Percentiles rank a stretch among this genome's conserved stretches.
Conservation (phyloP, 2,113 vertebrate genomes). For the Gobius niger region DNA sequence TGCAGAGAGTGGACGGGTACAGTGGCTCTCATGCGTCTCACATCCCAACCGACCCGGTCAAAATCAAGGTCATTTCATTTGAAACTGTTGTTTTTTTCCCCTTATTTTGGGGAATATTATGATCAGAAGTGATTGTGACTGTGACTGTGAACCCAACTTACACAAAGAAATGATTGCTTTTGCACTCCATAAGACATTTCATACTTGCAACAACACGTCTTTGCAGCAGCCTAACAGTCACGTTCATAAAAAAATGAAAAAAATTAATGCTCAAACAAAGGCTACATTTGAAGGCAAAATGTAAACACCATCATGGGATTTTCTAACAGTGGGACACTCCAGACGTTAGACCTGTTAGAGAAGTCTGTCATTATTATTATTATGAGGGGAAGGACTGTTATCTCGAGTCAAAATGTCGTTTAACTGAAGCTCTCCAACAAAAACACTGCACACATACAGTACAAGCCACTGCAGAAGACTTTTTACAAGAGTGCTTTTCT, state of each 20-base stretch:
- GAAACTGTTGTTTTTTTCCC: conserved; percentile 39
- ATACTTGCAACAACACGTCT: too few relatives aligned
- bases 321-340: conserved; percentile 59
- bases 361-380: conserved; percentile 56
- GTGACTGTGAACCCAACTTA: conserved; percentile 34
- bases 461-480: conserved; percentile 17
- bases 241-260: not conserved
- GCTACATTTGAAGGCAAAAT: conserved; percentile 12
- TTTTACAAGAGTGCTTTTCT: not conserved
- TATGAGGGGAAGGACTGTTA: conserved; percentile 67
- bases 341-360: conserved; percentile 70
- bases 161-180: too few relatives aligned
- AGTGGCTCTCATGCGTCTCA: conserved; percentile 42
- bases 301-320: conserved; percentile 21
- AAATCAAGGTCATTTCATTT: conserved; percentile 60
- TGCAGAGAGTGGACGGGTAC: conserved; percentile 36
- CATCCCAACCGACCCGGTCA: conserved; percentile 16
- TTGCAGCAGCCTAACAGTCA: too few relatives aligned
- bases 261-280: not conserved
- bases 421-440: conserved; percentile 60
- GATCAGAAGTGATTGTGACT: conserved; percentile 39
- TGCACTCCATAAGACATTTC: too few relatives aligned
- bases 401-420: conserved; percentile 63
- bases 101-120: conserved; percentile 52
- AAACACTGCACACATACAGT: conserved; percentile 40